Base-by-base conservation (phyloP, 2,797 vertebrate genomes). In the Enteromius argenteus region DNA sequence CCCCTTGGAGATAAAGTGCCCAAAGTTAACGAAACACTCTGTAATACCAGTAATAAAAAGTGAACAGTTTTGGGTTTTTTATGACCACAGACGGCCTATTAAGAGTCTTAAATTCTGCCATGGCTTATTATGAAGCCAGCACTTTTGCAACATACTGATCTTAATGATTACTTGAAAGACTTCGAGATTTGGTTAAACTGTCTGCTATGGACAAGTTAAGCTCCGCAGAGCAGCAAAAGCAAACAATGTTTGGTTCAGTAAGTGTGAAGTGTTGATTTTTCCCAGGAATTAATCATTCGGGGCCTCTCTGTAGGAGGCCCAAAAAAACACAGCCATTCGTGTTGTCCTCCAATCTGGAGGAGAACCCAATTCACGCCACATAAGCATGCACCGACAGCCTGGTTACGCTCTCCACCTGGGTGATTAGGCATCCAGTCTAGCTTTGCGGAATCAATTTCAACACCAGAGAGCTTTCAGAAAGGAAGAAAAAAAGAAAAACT, bases 401-500 rank as follows among this genome's bases (percentile, higher is more conserved):
- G 82, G 82, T 87, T 84, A 80, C 83, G 23, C 79, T 75, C 81
- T 69, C 76, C 81, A 85, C 60, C 79, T 85, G 86, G 74, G 32
- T 87, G 86, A 87, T 79, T 87, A 87, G 79, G 83, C 86, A 82
- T 79, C 83, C 83, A 87, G 83, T 87, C 73, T 81, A 67, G 79
- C 83, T 87, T 87, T 81, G 42, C 83, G 7, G 79, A 87, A 85
- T 87, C 86, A 87, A 84, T 87, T 84, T 81, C 49, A 81, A 66
- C 66, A 79, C 56, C 71, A 6, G 32, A 62, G 81, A 83, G 80
- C 53, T 86, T 86, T 73, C 60, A 86, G 67, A 66, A 56, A 53
- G 32, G 32, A 37, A 15, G 23, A 13, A 27, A 27, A 46, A 56
- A 68, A 80, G 56, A 62, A 80, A 75, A 84, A 82, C 77, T 81